Evolutionary conservation across 2,113 vertebrate genomes (phyloP).

Genomic region (Vanacampus margaritifer): DNA sequence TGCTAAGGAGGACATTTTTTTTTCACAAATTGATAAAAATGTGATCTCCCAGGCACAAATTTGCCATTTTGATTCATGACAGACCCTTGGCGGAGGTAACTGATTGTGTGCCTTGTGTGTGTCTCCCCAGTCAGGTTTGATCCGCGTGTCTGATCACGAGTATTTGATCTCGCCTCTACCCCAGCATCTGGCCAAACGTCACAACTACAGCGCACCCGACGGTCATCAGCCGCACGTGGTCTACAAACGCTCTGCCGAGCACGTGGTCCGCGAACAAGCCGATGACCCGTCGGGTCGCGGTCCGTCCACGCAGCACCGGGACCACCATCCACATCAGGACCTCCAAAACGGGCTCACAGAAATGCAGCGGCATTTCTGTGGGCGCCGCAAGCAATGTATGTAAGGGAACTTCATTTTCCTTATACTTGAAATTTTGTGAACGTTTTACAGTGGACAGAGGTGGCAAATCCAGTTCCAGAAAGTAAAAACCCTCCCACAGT

Average conservation of each 20-base stretch:
- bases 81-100: neutral
- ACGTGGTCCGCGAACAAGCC: constrained; percentile 61
- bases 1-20: too few species aligned
- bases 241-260: constrained; percentile 87
- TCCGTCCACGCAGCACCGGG: constrained; percentile 25
- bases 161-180: constrained; percentile 91
- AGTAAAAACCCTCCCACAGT: too few species aligned
- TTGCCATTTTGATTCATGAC: too few species aligned
- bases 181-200: constrained; percentile 80
- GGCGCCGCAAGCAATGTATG: constrained; percentile 99
- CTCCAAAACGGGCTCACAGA: constrained; percentile 70
- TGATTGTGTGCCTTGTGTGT: constrained; percentile 28
- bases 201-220: constrained; percentile 82
- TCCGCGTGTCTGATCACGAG: constrained; percentile 82
- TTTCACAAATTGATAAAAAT: too few species aligned
- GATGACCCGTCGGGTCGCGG: constrained; percentile 3
- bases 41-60: too few species aligned
- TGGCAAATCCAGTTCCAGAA: too few species aligned
- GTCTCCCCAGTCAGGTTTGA: constrained; percentile 85
- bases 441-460: too few species aligned
- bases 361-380: constrained; percentile 95
- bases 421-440: neutral
- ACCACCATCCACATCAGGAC: constrained; percentile 49
- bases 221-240: constrained; percentile 90
- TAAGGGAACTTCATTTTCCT: constrained; percentile 81